phyloP scores from a whole-genome alignment of 2,888 invertebrate species.

The Trachelus tabidus region DNA sequence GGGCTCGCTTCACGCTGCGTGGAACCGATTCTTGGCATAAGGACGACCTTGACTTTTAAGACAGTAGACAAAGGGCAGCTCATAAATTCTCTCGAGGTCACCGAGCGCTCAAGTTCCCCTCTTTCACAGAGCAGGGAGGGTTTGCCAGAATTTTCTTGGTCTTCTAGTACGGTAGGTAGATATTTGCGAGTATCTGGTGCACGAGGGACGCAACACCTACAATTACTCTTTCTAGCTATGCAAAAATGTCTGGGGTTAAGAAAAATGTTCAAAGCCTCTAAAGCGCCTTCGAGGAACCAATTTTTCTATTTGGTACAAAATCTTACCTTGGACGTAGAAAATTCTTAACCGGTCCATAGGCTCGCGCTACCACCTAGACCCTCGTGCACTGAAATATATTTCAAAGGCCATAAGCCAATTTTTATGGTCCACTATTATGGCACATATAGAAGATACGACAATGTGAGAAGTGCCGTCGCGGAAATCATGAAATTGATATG shows the following conservation, averaged over 20 bases:
- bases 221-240: background rate
- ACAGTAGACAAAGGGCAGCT: constrained; percentile 48
- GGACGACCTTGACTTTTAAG: constrained; percentile 55
- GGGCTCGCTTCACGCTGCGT: constrained; percentile 52
- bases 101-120: constrained; percentile 36
- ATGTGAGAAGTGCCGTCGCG: constrained; percentile 22
- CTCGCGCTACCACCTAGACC: background rate
- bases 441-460: background rate
- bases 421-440: background rate
- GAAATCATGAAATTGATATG: constrained; percentile 50
- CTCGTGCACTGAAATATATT: background rate
- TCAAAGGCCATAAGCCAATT: background rate
- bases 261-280: background rate
- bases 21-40: constrained; percentile 47
- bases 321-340: background rate
- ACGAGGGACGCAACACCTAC: background rate
- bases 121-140: constrained; percentile 26
- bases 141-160: constrained; percentile 19
- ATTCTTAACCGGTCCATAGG: background rate
- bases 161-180: background rate
- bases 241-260: background rate
- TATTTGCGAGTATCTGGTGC: background rate
- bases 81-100: constrained; percentile 61
- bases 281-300: background rate
- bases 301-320: background rate